phyloP scores from a whole-genome alignment of 2,888 invertebrate species.

The Pelosia muscerda region DNA sequence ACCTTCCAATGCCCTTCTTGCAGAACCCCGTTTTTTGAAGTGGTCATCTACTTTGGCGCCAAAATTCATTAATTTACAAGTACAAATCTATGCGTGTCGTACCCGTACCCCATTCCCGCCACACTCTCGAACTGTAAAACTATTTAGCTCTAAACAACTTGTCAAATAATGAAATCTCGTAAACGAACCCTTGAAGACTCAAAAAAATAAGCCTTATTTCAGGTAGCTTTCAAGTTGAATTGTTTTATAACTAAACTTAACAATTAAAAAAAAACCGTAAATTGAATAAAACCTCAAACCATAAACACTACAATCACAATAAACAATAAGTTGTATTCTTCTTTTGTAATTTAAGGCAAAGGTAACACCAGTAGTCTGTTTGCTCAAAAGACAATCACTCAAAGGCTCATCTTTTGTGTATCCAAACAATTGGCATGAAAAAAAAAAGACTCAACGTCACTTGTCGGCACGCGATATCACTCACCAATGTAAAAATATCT shows the following conservation, averaged over 20 bases:
- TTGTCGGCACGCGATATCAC: constrained; percentile 56
- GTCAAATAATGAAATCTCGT: background rate
- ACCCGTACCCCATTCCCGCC: too few relatives aligned
- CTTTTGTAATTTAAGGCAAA: constrained; percentile 20
- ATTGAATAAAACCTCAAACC: constrained; percentile 23
- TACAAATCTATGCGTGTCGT: too few relatives aligned
- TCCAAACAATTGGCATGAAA: constrained; percentile 54
- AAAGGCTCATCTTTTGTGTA: constrained; percentile 54
- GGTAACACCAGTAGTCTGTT: constrained; percentile 62
- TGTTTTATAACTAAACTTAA: constrained; percentile 11
- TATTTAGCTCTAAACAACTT: background rate
- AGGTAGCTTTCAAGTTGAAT: background rate
- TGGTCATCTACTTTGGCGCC: too few relatives aligned
- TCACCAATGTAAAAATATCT: background rate
- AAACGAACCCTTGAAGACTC: background rate
- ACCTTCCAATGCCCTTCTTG: background rate
- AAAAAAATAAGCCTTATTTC: background rate
- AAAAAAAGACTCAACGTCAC: constrained; percentile 36
- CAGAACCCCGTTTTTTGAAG: too few relatives aligned
- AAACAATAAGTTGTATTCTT: constrained; percentile 19
- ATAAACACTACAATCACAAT: constrained; percentile 12
- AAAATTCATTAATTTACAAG: too few relatives aligned
- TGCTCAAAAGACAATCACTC: constrained; percentile 60
- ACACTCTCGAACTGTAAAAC: background rate
- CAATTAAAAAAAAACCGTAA: constrained; percentile 5